Base-by-base conservation (phyloP, 2,113 vertebrate genomes). In the Collichthys lucidus region DNA sequence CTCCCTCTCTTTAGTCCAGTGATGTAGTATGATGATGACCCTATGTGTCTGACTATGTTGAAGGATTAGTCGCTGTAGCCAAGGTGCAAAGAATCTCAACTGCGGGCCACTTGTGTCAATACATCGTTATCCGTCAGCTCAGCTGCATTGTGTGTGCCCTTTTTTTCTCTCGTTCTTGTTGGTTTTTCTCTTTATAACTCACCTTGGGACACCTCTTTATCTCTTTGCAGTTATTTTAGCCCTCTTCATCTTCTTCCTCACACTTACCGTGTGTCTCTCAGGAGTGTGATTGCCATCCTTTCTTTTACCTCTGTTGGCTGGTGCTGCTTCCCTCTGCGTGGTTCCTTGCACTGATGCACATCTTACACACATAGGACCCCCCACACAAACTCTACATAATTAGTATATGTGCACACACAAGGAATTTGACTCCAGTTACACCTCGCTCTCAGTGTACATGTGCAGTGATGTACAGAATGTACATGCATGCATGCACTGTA, bases 81-180 rank as follows among this genome's bases (percentile, higher is more conserved):
- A 60, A 74, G 71, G 59, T 85, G 44, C 61, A 79, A 68, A 62
- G 71, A 80, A 55, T 64, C 75, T 80, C 82, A 87, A 75, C 80
- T 62, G 3, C 22, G 49, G 50, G 22, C 16, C 57, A 2, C 15
- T 52, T 3, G 24, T 50, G 63, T 77, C 77, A 81, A 65, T 81
- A 74, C 71, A 84, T 76, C 74, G 72, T 79, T 35, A 55, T 44
- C 29, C 75, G 80, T 69, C 56, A 63, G 61, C 60, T 2, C 1
- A 40, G n/a, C n/a, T 22, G 47, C 49, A 24, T 61, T 49, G 17
- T 50, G 24, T 8, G 24, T 15, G 35, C 16, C 4, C 46, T 29
- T 59, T 40, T 40, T 29, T 59, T 40, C n/a, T n/a, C 6, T 26
- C 35, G 16, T 61, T 65, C 35, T 15, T 35, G 12, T 81, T 60